Percentiles rank a stretch among this genome's conserved stretches.
Evolutionary conservation across 2,888 invertebrate species (phyloP).

Genomic region (Hyposoter dolosus): DNA sequence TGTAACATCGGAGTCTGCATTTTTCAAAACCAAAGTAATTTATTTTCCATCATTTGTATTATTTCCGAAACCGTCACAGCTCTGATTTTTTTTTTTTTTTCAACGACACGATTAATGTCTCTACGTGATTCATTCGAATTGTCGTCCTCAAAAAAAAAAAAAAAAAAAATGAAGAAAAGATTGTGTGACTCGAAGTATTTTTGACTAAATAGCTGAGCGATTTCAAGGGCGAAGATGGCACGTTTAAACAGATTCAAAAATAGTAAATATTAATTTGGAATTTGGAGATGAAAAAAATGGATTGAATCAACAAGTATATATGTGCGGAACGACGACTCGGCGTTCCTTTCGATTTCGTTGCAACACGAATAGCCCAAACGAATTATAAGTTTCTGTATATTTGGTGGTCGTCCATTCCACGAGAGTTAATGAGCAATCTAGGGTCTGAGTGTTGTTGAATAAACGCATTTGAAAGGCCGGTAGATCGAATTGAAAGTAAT

Average conservation of each 20-base stretch:
- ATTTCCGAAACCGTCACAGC: not conserved
- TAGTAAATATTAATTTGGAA: not conserved
- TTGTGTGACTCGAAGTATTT: not conserved
- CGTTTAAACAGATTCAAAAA: not conserved
- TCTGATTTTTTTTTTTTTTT: not conserved
- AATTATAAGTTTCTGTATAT: not conserved
- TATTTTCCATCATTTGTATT: not conserved
- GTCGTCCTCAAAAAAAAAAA: too few species aligned
- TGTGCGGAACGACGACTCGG: not conserved
- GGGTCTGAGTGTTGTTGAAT: not conserved
- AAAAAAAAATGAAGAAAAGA: not conserved
- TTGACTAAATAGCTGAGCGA: not conserved
- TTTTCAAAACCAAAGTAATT: not conserved
- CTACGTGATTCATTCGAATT: not conserved
- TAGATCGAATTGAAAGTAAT: not conserved
- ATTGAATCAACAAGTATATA: conserved; percentile 1
- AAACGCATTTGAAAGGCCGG: not conserved
- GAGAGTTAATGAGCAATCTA: not conserved
- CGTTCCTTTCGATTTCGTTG: not conserved
- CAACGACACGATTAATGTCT: not conserved
- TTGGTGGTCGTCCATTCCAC: not conserved
- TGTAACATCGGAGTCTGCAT: too few species aligned
- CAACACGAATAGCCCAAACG: not conserved
- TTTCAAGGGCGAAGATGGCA: not conserved
- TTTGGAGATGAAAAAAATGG: not conserved